Base-by-base conservation (phyloP, 1,140 invertebrate genomes). In the Pomacea maculata region DNA sequence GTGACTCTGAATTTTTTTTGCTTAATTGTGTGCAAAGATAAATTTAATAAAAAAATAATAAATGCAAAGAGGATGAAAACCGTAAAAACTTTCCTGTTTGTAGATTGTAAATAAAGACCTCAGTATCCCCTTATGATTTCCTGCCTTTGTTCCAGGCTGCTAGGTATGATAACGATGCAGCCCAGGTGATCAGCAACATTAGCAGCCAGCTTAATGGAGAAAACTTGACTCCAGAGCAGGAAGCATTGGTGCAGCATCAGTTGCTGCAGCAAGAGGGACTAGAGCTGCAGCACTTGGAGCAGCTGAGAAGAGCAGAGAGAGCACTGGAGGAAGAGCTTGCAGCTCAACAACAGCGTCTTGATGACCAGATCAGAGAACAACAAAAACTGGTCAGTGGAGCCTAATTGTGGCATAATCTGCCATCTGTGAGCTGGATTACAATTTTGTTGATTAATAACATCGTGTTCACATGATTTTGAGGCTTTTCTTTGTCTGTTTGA, bases 121-220 rank as follows among this genome's bases (percentile, higher is more conserved):
- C 34, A 45, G 34, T 45, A 45, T 45, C 34, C 34, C 34, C 34
- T 45, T 45, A 45, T 45, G 34, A 45, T 45, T 2, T 45, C 34
- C 34, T 45, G 34, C 6, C 34, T 45, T 45, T 45, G 34, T 80
- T 78, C 7, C 72, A 90, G 88, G 87, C 85, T 78, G 84, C 87
- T 17, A 85, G 86, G 78, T 85, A 83, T 55, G 87, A 89, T 78
- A 65, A 54, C 9, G 88, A 87, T 45, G 80, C 87, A 21, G 89
- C 86, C 45, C 85, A 89, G 52, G 84, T 90, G 55, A 89, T 90
- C 25, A 83, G 85, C 80, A 83, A 85, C n/a, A 88, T 90, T 63
- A 87, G 85, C 70, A 84, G 85, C 14, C 83, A 87, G 79, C 79
- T 90, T 14, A 85, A 87, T 78, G 82, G 85, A 61, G 88, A 87